phyloP scores from a whole-genome alignment of 2,888 invertebrate genomes.

The Hirtodrosophila confusa region DNA sequence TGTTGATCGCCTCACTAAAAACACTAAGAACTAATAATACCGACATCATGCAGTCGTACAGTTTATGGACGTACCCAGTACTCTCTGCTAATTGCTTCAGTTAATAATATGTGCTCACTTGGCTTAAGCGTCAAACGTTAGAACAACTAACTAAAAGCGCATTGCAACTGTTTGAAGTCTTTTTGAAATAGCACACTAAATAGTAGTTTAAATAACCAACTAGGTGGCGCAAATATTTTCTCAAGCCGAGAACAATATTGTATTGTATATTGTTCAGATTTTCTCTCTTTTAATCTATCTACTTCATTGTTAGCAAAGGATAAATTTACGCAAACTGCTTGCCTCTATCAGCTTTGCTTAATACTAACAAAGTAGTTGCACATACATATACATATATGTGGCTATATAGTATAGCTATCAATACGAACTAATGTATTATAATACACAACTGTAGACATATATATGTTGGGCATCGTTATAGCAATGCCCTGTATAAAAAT shows the following conservation, averaged over 20 bases:
- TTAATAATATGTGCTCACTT: slow-evolving; percentile 57
- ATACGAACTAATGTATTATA: slow-evolving; percentile 24
- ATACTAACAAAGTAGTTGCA: slow-evolving; percentile 38
- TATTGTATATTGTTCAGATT: neutral
- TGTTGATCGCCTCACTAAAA: slow-evolving; percentile 38
- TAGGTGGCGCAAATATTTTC: slow-evolving; percentile 31
- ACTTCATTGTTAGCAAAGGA: slow-evolving; percentile 33
- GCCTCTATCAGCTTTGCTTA: slow-evolving; percentile 24
- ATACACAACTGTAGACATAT: slow-evolving; percentile 39
- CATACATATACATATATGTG: slow-evolving; percentile 37
- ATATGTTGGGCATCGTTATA: slow-evolving; percentile 23
- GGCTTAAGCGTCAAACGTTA: slow-evolving; percentile 48
- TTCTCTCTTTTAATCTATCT: neutral
- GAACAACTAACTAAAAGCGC: slow-evolving; percentile 46
- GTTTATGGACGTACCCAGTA: slow-evolving; percentile 62
- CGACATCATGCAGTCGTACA: slow-evolving; percentile 61
- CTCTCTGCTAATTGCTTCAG: slow-evolving; percentile 72
- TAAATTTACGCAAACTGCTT: slow-evolving; percentile 23
- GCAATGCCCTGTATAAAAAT: slow-evolving; percentile 36
- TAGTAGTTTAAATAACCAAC: slow-evolving; percentile 37
- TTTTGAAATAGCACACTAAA: slow-evolving; percentile 72
- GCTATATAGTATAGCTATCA: slow-evolving; percentile 22
- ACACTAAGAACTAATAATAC: slow-evolving; percentile 71
- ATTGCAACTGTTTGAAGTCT: slow-evolving; percentile 69
- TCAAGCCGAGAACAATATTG: slow-evolving; percentile 17